phyloP scores from a whole-genome alignment of 2,797 vertebrate genomes.

The Anguilla pacifica region DNA sequence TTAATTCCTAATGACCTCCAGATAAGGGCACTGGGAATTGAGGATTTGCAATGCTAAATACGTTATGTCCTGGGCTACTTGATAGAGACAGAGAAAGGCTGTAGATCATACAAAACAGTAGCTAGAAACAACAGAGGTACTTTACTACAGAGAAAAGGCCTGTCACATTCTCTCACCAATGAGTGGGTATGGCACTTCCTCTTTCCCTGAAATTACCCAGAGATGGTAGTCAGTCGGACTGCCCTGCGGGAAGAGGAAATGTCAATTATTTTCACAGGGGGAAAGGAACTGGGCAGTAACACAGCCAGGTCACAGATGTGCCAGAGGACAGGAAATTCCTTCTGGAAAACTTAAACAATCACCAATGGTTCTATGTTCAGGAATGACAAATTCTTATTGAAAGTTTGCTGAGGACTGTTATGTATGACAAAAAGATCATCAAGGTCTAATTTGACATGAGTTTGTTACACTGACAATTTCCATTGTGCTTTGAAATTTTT shows the following conservation, averaged over 20 bases:
- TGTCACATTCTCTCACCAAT: slow-evolving; percentile 64
- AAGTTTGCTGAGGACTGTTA: background rate
- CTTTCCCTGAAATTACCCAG: slow-evolving; percentile 72
- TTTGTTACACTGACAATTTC: background rate
- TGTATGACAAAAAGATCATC: background rate
- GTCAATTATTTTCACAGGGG: slow-evolving; percentile 9
- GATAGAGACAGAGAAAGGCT: background rate
- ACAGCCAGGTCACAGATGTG: background rate
- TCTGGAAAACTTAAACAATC: background rate
- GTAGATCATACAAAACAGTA: background rate
- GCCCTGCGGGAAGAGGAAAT: slow-evolving; percentile 56
- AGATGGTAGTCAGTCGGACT: slow-evolving; percentile 67
- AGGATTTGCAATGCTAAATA: background rate
- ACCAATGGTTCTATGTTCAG: background rate
- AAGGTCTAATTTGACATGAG: background rate
- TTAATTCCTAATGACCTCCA: background rate
- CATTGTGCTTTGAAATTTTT: background rate
- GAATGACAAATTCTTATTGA: background rate
- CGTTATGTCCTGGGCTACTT: background rate
- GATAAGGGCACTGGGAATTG: background rate
- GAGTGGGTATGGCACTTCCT: slow-evolving; percentile 68
- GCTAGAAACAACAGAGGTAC: background rate
- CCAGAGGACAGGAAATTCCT: slow-evolving; percentile 22
- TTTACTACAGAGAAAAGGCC: background rate
- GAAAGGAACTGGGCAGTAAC: slow-evolving; percentile 9